Evolutionary conservation across 1,140 invertebrate genomes (phyloP), one percentile per base, ranked within the genome.

Genomic region (Trypoxylus dichotomus): DNA sequence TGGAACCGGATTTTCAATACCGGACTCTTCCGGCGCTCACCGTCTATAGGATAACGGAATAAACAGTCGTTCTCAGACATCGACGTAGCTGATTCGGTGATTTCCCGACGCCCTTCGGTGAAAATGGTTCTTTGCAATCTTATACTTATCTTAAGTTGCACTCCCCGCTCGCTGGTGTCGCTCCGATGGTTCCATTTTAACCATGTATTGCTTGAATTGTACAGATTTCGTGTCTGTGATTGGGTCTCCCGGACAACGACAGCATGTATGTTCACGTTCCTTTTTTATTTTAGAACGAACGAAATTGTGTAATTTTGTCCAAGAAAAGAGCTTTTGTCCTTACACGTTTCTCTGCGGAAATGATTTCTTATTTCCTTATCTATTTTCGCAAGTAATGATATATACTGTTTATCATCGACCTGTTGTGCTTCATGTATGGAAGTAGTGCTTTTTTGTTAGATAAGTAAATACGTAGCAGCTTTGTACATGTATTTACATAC

Each of bases 61-160:
- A 74, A 74, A 43, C 72, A 19, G 15, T 24, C 72, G 72, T 41
- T 41, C 37, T n/a, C 19, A 74, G 41, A 15, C 32, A 24, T 21
- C 72, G 29, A 32, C 29, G 5, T 21, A 41, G 72, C 41, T 43
- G 60, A 68, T 68, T 68, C 60, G 60, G 60, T 68, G 60, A 68
- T 68, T 68, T 68, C 24, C 27, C 60, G 24, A 68, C 60, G 21
- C 60, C 60, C 19, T 68, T 24, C 60, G 21, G 7, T 68, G 60
- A 68, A 68, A 37, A 68, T 15, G 60, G 60, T 68, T 24, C 24
- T 7, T 24, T 68, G 21, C 60, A 68, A 68, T 74, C 72, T 74
- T 37, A 21, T 43, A 74, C 72, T 74, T 74, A 74, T 74, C 72
- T 74, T 74, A 74, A 43, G 29, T 42, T 74, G 41, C 72, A 74